phyloP scores from a whole-genome alignment of 2,888 invertebrate genomes.

The Amiota communis region DNA sequence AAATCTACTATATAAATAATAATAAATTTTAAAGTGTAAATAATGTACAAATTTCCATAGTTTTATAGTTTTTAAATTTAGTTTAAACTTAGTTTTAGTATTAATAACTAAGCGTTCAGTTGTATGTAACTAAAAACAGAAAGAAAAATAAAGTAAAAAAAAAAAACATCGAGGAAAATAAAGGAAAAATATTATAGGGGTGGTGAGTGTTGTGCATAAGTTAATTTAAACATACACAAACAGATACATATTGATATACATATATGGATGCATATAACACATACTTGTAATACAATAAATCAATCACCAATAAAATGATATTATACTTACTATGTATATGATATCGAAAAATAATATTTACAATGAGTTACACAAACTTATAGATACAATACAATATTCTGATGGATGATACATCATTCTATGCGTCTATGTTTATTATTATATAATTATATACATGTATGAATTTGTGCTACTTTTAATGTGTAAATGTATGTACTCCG shows the following conservation, averaged over 20 bases:
- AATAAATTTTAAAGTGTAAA: conserved; percentile 58
- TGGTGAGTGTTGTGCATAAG: too few species aligned
- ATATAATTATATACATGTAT: background rate
- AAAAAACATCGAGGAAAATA: conserved; percentile 1
- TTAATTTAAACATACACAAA: conserved; percentile 14
- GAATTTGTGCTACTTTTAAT: too few species aligned
- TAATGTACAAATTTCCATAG: conserved; percentile 68
- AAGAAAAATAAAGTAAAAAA: background rate
- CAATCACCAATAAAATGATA: too few species aligned
- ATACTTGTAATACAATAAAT: too few species aligned
- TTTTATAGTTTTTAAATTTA: conserved; percentile 31
- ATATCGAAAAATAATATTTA: too few species aligned
- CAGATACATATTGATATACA: conserved; percentile 36
- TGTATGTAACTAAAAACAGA: conserved; percentile 29
- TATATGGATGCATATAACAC: conserved; percentile 37
- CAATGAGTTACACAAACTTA: too few species aligned
- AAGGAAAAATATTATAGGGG: conserved; percentile 9
- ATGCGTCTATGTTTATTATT: background rate
- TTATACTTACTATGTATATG: too few species aligned
- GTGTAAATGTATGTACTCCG: too few species aligned
- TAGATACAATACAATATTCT: too few species aligned
- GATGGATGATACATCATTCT: background rate
- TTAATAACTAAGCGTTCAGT: background rate
- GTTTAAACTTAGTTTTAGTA: background rate
- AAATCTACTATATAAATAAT: conserved; percentile 5